These are phyloP conservation scores for Stegana nigrithorax DNA, from an alignment of 2,888 invertebrate genomes.

Conservation along the genomic window DNA sequence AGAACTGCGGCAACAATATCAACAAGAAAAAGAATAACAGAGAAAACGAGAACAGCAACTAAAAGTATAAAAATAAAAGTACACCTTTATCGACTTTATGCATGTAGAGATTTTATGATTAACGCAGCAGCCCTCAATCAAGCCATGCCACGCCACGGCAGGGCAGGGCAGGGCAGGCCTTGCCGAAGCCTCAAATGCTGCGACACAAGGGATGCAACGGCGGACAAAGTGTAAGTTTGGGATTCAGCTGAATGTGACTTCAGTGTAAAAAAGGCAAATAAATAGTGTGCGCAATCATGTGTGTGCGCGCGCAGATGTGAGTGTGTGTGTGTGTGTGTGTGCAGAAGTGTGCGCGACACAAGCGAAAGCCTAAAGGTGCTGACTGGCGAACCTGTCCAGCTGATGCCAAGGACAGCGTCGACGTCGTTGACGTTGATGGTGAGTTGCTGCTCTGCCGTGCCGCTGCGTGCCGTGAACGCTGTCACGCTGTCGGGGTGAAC, in stretches of 20 bases:
- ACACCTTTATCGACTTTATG: no score
- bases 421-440: constrained; percentile 19
- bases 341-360: constrained; percentile 10
- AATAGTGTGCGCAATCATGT: constrained; percentile 18
- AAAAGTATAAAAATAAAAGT: no score
- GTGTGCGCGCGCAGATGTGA: not conserved
- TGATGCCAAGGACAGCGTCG: constrained; percentile 21
- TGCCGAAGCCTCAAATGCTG: no score
- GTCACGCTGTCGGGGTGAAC: constrained; percentile 7
- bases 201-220: constrained; percentile 36
- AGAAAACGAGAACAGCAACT: no score
- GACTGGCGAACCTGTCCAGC: constrained; percentile 3
- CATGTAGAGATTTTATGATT: no score
- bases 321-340: not conserved
- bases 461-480: not conserved
- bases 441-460: not conserved
- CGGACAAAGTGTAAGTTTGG: not conserved
- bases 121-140: constrained; percentile 22
- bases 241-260: no score
- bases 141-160: not conserved
- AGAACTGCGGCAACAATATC: no score
- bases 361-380: not conserved
- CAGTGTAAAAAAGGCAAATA: constrained; percentile 36
- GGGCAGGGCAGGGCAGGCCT: no score
- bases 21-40: no score